Evolutionary conservation across 2,888 invertebrate genomes (phyloP).

Genomic region (Cephus runcator): DNA sequence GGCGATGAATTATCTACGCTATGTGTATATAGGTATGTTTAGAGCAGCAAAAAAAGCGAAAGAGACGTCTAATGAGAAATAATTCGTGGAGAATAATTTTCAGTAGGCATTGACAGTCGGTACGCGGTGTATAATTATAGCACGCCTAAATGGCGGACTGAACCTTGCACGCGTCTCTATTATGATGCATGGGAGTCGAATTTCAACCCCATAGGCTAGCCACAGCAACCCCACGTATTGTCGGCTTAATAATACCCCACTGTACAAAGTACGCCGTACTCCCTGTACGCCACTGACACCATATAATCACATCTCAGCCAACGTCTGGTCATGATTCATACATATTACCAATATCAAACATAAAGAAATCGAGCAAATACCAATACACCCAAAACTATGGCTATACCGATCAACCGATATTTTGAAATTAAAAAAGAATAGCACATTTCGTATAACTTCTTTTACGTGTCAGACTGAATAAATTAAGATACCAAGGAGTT

Average conservation of each 20-base stretch:
- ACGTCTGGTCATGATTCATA: constrained; percentile 51
- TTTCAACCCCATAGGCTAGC: constrained; percentile 62
- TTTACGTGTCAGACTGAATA: background rate
- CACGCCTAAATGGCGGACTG: constrained; percentile 54
- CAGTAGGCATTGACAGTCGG: constrained; percentile 29
- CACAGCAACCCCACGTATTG: constrained; percentile 54
- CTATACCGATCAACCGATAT: background rate
- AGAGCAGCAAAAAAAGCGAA: background rate
- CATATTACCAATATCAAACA: constrained; percentile 44
- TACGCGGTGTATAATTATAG: constrained; percentile 55
- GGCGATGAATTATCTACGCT: background rate
- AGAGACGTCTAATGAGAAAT: constrained; percentile 21
- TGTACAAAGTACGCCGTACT: constrained; percentile 52
- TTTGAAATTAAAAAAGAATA: background rate
- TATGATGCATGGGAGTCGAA: constrained; percentile 62
- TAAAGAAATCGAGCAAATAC: constrained; percentile 33
- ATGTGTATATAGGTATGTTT: background rate
- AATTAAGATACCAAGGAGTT: background rate
- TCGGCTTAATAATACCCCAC: constrained; percentile 60
- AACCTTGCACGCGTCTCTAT: constrained; percentile 56
- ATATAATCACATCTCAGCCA: constrained; percentile 55
- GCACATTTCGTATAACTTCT: background rate
- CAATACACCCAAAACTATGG: background rate
- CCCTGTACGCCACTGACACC: constrained; percentile 55
- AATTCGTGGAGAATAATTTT: constrained; percentile 29